Conservation (phyloP, 2,888 invertebrate genomes). For the Drosophila atroscutellata region DNA sequence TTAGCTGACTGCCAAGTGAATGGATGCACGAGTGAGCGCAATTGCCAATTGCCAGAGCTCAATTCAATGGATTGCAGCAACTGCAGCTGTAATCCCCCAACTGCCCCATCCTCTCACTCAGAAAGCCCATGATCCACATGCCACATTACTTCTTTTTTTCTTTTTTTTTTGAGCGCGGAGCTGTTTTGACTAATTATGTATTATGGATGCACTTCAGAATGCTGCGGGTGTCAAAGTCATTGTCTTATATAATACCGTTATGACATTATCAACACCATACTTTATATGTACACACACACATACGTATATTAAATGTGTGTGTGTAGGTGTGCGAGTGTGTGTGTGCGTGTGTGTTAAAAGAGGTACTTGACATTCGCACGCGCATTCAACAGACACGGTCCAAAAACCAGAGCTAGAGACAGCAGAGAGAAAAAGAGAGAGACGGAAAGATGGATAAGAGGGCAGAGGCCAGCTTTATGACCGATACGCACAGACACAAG, state of each 20-base stretch:
- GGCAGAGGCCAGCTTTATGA: slow-evolving; percentile 65
- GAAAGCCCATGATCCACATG: not conserved
- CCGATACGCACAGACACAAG: slow-evolving; percentile 56
- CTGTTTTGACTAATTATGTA: slow-evolving; percentile 37
- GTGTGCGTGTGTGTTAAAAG: slow-evolving; percentile 23
- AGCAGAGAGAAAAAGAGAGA: not conserved
- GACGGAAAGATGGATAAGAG: slow-evolving; percentile 9
- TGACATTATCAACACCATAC: slow-evolving; percentile 67
- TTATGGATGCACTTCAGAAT: slow-evolving; percentile 26
- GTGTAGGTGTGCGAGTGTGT: slow-evolving; percentile 7
- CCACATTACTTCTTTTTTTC: not conserved
- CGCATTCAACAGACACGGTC: slow-evolving; percentile 31
- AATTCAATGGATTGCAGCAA: not conserved
- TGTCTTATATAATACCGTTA: slow-evolving; percentile 65
- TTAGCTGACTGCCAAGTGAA: slow-evolving; percentile 6
- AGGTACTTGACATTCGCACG: slow-evolving; percentile 78
- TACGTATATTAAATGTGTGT: not conserved
- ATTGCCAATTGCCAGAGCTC: not conserved
- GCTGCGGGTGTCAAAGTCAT: slow-evolving; percentile 75
- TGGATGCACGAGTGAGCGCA: slow-evolving; percentile 1
- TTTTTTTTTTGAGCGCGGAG: not conserved
- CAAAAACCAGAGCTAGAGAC: slow-evolving; percentile 12
- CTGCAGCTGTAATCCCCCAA: not conserved
- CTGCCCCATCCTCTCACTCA: not conserved
- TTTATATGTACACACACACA: not conserved